Base-by-base conservation (phyloP, 1,140 invertebrate species). In the Macrocentrus cingulum region DNA sequence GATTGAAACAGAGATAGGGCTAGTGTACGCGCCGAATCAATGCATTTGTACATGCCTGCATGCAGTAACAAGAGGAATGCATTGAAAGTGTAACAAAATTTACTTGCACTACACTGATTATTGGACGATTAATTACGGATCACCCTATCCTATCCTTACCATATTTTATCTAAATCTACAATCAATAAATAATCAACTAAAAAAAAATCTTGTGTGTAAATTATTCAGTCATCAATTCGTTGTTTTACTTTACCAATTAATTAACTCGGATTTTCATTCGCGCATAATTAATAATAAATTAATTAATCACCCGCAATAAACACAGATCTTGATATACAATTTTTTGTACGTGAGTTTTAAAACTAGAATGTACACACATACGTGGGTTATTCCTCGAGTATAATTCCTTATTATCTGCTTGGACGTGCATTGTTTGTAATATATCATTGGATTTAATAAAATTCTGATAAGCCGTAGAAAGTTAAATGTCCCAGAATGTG, bases 371-470 rank as follows among this genome's bases (percentile, higher is more conserved):
- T 16, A 15, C 25, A 34, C 29, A 54, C 25, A 54, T 54, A 49
- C 32, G 41, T 37, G 42, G 50, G 25, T 49, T 18, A 34, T 34
- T 16, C 19, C 18, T 49, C 25, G 15, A 1, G 16, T 49, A 13
- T 49, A 16, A 8, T 32, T 48, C 7, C 20, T 25, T 70, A 69
- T 66, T 69, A 70, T 70, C 60, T 64, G 41, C 54, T 45, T 69
- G 66, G 67, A 70, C 67, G 67, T 63, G 66, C 58, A 54, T 32
- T 32, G 29, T 16, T 2, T 50, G 8, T 15, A 1, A 32, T 6
- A 34, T 34, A 16, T 20, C 22, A 2, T 18, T 15, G 41, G 16
- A 18, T 9, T 16, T 8, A 15, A 8, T 42, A 16, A 42, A 42
- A 42, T 16, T 42, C 36, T 3, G 36, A n/a, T n/a, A 42, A 42